Percentiles rank a stretch among this genome's conserved stretches.
Conservation (phyloP, 2,797 vertebrate genomes). For the Phylloscopus collybita region DNA sequence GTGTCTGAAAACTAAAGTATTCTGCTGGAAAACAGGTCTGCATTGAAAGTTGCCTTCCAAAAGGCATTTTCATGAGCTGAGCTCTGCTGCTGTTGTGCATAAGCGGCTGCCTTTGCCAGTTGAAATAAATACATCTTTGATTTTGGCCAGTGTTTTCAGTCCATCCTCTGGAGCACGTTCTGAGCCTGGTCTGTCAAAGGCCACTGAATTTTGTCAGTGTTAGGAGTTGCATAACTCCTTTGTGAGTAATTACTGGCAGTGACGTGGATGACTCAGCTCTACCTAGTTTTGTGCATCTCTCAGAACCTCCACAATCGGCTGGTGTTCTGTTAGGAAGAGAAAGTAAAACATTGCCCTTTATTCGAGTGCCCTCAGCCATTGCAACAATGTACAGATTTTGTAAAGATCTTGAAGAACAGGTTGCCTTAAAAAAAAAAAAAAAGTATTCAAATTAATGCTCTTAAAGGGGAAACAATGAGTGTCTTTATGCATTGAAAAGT, state of each 20-base stretch:
- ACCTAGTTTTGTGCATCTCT: constrained; percentile 48
- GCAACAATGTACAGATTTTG: neutral
- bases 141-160: neutral
- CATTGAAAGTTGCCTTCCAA: neutral
- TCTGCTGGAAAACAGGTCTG: neutral
- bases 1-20: neutral
- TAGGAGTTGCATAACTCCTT: constrained; percentile 65
- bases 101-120: neutral
- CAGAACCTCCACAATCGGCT: neutral
- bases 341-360: neutral
- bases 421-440: neutral
- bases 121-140: neutral
- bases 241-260: constrained; percentile 69
- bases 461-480: constrained; percentile 29
- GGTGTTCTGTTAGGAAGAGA: neutral
- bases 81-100: neutral
- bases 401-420: neutral
- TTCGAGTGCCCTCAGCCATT: neutral
- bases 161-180: neutral
- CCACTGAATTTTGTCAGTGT: constrained; percentile 53
- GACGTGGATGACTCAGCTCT: constrained; percentile 64
- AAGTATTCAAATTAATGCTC: neutral
- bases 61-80: neutral
- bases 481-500: constrained; percentile 26
- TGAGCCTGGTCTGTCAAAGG: constrained; percentile 13